A percentile compares a stretch with the other conserved stretches of the same genome.
phyloP scores from a whole-genome alignment of 2,888 invertebrate genomes.

The Hyalella azteca region DNA sequence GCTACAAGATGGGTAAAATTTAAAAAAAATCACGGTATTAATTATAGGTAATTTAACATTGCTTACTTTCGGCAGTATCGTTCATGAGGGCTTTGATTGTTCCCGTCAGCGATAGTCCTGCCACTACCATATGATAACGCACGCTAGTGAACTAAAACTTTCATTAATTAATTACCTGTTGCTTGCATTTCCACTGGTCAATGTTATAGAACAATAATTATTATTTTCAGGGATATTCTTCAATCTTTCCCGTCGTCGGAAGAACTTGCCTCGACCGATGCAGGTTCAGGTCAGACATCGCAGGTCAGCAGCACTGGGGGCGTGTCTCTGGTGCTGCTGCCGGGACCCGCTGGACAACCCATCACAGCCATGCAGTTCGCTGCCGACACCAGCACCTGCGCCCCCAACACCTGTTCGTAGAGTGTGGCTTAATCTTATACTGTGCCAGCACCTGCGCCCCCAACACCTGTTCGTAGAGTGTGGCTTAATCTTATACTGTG shows the following conservation, averaged over 20 bases:
- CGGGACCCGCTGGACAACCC: neutral
- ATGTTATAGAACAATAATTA: neutral
- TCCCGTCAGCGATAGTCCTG: no score
- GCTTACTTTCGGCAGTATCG: no score
- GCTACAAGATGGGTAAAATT: no score
- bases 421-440: no score
- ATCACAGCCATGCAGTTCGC: neutral
- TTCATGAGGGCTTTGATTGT: no score
- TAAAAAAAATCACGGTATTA: no score
- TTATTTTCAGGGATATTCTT: neutral
- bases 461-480: neutral
- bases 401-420: neutral
- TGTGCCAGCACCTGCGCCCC: slow-evolving; percentile 23
- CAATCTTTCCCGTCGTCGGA: neutral
- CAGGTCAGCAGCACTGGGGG: neutral
- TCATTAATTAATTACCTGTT: no score
- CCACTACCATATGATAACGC: no score
- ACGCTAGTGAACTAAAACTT: no score
- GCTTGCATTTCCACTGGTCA: no score
- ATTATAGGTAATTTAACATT: no score
- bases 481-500: no score
- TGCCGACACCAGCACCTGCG: slow-evolving; percentile 17
- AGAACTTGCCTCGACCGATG: neutral
- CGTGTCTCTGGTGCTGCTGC: neutral
- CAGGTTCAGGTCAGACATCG: neutral